Conservation (phyloP, 2,888 invertebrate genomes). For the Eupithecia subumbrata region DNA sequence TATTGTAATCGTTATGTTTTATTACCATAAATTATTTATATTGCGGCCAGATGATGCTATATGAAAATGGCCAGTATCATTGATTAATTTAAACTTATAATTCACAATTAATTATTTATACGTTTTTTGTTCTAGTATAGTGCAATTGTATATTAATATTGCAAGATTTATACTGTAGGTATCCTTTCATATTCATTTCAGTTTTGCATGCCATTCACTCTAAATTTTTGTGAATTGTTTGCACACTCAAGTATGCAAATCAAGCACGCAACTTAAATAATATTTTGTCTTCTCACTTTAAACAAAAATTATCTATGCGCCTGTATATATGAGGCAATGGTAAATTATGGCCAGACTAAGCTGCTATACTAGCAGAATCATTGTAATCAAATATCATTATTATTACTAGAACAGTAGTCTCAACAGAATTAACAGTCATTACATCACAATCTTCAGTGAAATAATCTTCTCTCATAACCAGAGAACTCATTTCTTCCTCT, state of each 20-base stretch:
- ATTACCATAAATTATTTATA: neutral
- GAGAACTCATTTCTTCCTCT: conserved; percentile 3
- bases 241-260: neutral
- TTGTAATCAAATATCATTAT: neutral
- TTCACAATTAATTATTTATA: neutral
- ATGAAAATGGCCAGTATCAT: neutral
- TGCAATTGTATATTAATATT: neutral
- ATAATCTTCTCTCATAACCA: neutral
- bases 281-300: neutral
- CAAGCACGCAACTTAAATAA: neutral
- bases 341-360: neutral
- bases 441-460: neutral
- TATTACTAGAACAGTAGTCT: neutral
- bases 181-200: neutral
- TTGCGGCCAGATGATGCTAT: neutral
- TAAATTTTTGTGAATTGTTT: neutral
- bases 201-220: neutral
- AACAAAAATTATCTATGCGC: neutral
- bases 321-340: neutral
- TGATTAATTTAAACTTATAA: neutral
- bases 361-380: neutral
- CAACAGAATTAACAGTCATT: neutral
- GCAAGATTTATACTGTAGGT: neutral
- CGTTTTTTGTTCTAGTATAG: too few species aligned
- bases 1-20: conserved; percentile 1